These are phyloP conservation scores for Stomatorhinus ivindoensis DNA, from an alignment of 2,113 vertebrate genomes.

Conservation along the genomic window DNA sequence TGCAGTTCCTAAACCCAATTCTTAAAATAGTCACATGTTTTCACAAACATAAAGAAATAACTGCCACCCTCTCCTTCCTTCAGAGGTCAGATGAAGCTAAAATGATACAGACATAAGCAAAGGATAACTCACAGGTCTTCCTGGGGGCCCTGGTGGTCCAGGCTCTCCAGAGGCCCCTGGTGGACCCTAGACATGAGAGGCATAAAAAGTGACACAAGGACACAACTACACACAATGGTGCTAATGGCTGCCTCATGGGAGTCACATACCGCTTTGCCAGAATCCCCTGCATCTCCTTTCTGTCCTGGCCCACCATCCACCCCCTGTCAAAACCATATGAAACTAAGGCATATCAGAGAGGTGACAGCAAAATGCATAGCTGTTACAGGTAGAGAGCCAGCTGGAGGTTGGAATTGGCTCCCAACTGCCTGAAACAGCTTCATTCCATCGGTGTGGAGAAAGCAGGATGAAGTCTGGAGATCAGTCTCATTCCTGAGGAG, in stretches of 20 bases:
- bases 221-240: not conserved
- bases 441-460: not conserved
- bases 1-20: not conserved
- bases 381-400: not conserved
- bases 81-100: not conserved
- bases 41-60: not conserved
- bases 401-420: not conserved
- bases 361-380: not conserved
- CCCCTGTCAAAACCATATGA: constrained; percentile 55
- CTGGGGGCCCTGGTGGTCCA: constrained; percentile 74
- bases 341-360: not conserved
- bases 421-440: not conserved
- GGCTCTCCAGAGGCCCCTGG: constrained; percentile 79
- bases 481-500: not conserved
- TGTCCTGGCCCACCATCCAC: constrained; percentile 67
- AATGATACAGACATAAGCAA: not conserved
- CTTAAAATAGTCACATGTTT: not conserved
- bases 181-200: constrained; percentile 61
- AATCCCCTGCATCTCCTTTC: constrained; percentile 76
- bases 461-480: not conserved
- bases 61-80: not conserved
- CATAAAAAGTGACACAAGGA: not conserved
- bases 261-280: constrained; percentile 65
- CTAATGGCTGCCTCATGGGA: not conserved
- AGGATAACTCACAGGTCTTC: constrained; percentile 67